These are phyloP conservation scores for Rynchops niger DNA, from an alignment of 2,113 vertebrate species.

Conservation along the genomic window DNA sequence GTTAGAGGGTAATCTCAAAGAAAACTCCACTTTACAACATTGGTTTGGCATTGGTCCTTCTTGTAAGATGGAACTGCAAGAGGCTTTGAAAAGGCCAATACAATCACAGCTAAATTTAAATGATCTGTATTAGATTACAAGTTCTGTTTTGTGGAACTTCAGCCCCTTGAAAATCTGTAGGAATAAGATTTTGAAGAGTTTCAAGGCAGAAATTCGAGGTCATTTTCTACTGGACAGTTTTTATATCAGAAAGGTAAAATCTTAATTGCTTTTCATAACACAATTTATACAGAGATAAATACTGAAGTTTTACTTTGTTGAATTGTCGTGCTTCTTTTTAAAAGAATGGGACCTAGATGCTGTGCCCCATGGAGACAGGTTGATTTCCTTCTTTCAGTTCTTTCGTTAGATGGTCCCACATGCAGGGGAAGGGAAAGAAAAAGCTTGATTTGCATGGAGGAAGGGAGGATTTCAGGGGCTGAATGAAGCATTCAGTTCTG, in stretches of 20 bases:
- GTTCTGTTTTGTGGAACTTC: neutral
- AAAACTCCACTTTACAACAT: neutral
- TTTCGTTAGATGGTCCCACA: neutral
- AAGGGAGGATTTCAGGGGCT: neutral
- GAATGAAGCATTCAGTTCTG: slow-evolving; percentile 41
- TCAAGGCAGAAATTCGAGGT: neutral
- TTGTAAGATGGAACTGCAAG: neutral
- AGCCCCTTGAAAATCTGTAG: neutral
- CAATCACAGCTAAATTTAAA: neutral
- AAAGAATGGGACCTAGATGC: neutral
- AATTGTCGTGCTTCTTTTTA: neutral
- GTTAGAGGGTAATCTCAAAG: neutral
- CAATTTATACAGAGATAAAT: neutral
- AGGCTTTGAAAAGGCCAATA: neutral
- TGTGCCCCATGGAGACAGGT: neutral
- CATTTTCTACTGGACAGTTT: neutral
- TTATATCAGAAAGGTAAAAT: neutral
- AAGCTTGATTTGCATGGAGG: neutral
- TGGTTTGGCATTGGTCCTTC: neutral
- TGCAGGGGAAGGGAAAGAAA: neutral
- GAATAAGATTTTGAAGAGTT: neutral
- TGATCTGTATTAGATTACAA: neutral
- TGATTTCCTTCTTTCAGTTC: neutral
- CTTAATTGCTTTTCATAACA: neutral
- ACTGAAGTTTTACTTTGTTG: neutral